Conservation (phyloP, 2,888 invertebrate genomes). For the Crepidodera aurea region DNA sequence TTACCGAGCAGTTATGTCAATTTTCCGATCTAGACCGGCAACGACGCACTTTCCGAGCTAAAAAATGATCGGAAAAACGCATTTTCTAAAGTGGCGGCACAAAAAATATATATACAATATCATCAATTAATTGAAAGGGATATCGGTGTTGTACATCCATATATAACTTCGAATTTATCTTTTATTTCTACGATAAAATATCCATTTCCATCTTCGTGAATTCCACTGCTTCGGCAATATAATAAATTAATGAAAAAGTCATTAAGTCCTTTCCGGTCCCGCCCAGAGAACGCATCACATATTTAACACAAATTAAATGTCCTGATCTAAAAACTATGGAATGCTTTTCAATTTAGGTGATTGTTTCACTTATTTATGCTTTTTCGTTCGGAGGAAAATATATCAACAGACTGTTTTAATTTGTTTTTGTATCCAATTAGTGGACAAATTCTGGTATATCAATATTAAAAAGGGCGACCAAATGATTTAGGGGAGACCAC, state of each 20-base stretch:
- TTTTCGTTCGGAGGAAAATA: background rate
- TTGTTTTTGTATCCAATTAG: too few relatives aligned
- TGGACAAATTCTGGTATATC: too few relatives aligned
- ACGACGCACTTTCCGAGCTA: too few relatives aligned
- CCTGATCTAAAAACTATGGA: constrained; percentile 17
- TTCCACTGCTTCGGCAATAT: background rate
- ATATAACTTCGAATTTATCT: background rate
- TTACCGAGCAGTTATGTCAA: too few relatives aligned
- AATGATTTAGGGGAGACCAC: too few relatives aligned
- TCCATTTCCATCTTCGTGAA: constrained; percentile 1
- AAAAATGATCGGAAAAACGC: too few relatives aligned
- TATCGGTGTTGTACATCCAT: too few relatives aligned
- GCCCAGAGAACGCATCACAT: constrained; percentile 23
- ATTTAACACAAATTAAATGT: constrained; percentile 30
- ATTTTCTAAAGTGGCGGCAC: too few relatives aligned
- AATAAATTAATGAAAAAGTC: constrained; percentile 29
- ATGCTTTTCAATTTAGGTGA: constrained; percentile 23
- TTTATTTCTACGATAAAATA: constrained; percentile 7
- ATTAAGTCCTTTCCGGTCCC: constrained; percentile 22
- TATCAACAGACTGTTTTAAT: background rate
- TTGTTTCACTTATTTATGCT: constrained; percentile 8
- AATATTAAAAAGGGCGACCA: too few relatives aligned
- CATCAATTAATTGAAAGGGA: too few relatives aligned
- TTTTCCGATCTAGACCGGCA: too few relatives aligned
- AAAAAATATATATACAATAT: too few relatives aligned